phyloP scores from a whole-genome alignment of 1,140 invertebrate species.

The Macrotrachela quadricornifera region DNA sequence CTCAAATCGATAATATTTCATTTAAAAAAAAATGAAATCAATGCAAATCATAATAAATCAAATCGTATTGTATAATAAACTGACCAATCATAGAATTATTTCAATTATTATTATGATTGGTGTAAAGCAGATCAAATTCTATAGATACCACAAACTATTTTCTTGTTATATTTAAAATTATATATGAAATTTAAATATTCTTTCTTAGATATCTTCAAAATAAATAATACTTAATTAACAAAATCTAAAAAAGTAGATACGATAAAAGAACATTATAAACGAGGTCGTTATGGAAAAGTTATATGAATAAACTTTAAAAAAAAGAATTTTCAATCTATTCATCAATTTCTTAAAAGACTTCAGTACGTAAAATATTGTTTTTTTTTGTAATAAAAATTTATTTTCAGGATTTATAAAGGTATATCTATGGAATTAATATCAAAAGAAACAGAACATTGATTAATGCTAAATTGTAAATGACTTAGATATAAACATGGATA shows the following conservation, averaged over 20 bases:
- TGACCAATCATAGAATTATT: too few relatives aligned
- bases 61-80: too few relatives aligned
- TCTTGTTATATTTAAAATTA: neutral
- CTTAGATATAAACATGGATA: slow-evolving; percentile 1
- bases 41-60: too few relatives aligned
- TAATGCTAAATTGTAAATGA: slow-evolving; percentile 6
- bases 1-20: too few relatives aligned
- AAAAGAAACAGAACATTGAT: neutral
- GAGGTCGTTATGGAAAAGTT: slow-evolving; percentile 1
- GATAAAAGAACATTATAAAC: slow-evolving; percentile 2
- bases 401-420: neutral
- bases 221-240: neutral
- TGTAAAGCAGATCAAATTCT: too few relatives aligned
- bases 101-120: too few relatives aligned
- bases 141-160: neutral
- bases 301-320: slow-evolving; percentile 2
- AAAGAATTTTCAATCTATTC: slow-evolving; percentile 1
- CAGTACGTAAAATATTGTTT: slow-evolving; percentile 25
- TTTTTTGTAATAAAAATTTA: neutral
- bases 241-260: neutral
- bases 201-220: neutral
- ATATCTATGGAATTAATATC: neutral
- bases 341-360: slow-evolving; percentile 6
- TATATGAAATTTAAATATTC: neutral
- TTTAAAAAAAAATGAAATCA: too few relatives aligned